phyloP scores from a whole-genome alignment of 2,797 vertebrate species.

The Odontamblyopus rebecca region DNA sequence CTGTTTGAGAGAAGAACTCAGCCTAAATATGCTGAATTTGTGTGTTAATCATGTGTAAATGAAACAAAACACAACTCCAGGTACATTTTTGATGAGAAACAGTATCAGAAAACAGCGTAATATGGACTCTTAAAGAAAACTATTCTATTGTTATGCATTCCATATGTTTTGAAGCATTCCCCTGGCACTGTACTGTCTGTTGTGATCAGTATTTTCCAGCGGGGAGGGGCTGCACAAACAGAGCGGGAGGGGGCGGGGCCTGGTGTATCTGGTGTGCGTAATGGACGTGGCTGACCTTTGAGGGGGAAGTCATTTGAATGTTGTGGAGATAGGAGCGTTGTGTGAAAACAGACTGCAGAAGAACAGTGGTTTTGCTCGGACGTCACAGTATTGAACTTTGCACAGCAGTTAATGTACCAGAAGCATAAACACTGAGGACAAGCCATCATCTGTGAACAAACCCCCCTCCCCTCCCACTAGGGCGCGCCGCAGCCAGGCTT shows the following conservation, averaged over 20 bases:
- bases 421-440: constrained; percentile 5
- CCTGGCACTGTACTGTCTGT: constrained; percentile 19
- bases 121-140: neutral
- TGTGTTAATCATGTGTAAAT: too few species aligned
- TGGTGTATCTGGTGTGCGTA: constrained; percentile 38
- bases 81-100: too few species aligned
- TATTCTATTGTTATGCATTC: neutral
- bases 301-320: constrained; percentile 64
- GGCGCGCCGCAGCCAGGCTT: constrained; percentile 34
- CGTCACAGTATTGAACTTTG: constrained; percentile 40
- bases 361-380: constrained; percentile 55
- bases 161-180: neutral
- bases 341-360: constrained; percentile 42
- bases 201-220: constrained; percentile 23
- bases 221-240: constrained; percentile 6
- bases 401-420: constrained; percentile 17
- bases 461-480: constrained; percentile 27
- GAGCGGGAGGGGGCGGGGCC: neutral
- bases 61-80: too few species aligned
- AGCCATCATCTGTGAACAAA: constrained; percentile 34
- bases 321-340: constrained; percentile 55
- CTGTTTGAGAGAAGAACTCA: too few species aligned
- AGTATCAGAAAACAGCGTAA: too few species aligned
- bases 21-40: too few species aligned
- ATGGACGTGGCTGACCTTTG: constrained; percentile 70